These are phyloP conservation scores for Hepsetus odoe DNA, from an alignment of 2,113 vertebrate genomes.

Conservation along the genomic window DNA sequence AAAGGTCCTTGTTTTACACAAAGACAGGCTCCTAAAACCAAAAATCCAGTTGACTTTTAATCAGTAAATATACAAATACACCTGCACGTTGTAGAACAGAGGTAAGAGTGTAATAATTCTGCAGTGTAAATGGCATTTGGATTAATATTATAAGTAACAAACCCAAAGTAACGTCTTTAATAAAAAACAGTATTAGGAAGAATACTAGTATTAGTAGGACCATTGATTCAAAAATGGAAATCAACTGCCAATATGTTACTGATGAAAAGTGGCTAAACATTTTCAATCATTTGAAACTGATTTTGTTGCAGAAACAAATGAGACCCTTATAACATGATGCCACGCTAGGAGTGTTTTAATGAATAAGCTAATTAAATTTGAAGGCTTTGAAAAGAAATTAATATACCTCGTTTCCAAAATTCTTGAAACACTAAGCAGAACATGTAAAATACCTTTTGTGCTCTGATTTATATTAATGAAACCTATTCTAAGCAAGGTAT, in stretches of 20 bases:
- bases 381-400: no score
- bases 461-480: no score
- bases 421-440: no score
- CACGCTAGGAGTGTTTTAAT: not conserved
- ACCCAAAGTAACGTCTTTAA: not conserved
- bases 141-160: not conserved
- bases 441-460: no score
- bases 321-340: not conserved
- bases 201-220: not conserved
- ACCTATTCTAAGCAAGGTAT: no score
- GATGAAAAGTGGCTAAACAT: not conserved
- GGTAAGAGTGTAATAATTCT: not conserved
- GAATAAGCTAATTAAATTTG: no score
- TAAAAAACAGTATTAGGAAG: not conserved
- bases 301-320: not conserved
- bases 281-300: not conserved
- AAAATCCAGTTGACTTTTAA: not conserved
- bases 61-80: not conserved
- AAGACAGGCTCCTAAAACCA: not conserved
- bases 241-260: not conserved
- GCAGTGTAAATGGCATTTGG: not conserved
- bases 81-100: not conserved
- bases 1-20: not conserved
- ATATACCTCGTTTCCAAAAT: no score
- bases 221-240: not conserved